A percentile compares a stretch with the other conserved stretches of the same genome.
phyloP scores from a whole-genome alignment of 1,140 invertebrate genomes.

The Cydia amplana region DNA sequence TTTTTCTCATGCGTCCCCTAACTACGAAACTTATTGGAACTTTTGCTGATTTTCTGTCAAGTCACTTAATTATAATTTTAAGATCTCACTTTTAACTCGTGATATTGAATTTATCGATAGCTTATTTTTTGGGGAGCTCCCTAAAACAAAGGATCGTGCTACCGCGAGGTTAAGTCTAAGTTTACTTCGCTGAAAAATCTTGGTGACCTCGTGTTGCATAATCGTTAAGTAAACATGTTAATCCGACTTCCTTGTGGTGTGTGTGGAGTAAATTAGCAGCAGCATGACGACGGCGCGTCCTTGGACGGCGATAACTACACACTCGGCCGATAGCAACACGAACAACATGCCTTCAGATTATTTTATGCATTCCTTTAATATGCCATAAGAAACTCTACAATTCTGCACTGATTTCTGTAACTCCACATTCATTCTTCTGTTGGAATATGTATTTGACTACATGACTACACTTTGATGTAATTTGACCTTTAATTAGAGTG shows the following conservation, averaged over 20 bases:
- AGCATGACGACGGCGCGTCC: slow-evolving; percentile 1
- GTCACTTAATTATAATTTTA: not conserved
- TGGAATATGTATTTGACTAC: not conserved
- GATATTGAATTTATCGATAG: not conserved
- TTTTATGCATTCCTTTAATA: not conserved
- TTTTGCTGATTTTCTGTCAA: not conserved
- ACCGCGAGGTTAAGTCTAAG: not conserved
- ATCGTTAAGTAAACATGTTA: not conserved
- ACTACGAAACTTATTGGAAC: slow-evolving; percentile 37
- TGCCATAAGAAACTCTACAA: not conserved
- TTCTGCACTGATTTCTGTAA: not conserved
- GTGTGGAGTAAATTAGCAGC: slow-evolving; percentile 4
- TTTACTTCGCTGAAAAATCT: not conserved
- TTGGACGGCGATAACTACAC: not conserved
- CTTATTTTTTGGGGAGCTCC: slow-evolving; percentile 6
- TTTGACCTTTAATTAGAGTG: too few relatives aligned
- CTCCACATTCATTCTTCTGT: not conserved
- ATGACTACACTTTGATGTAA: too few relatives aligned
- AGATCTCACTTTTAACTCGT: not conserved
- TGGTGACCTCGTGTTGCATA: not conserved
- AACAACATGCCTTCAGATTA: not conserved
- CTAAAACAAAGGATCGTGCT: not conserved
- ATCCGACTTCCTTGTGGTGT: slow-evolving; percentile 8
- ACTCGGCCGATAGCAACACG: slow-evolving; percentile 9
- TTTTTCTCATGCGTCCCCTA: slow-evolving; percentile 63